phyloP scores from a whole-genome alignment of 1,140 invertebrate species.

The Paraescarpia echinospica region DNA sequence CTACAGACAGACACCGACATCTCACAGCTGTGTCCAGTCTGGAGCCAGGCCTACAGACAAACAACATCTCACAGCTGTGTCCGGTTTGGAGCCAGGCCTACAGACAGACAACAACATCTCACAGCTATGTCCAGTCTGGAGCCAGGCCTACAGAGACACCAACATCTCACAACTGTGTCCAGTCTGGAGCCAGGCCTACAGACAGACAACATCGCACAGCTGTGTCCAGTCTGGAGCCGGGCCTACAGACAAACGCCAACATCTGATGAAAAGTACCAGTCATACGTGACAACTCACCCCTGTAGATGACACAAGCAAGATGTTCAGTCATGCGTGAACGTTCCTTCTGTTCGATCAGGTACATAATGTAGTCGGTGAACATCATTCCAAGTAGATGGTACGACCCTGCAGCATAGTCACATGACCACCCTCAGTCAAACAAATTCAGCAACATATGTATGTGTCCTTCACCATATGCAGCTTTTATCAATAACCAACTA shows the following conservation, averaged over 20 bases:
- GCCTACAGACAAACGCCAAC: neutral
- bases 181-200: neutral
- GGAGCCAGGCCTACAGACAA: neutral
- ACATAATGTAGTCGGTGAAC: neutral
- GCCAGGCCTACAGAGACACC: neutral
- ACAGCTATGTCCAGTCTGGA: too few species aligned
- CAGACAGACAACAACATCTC: neutral
- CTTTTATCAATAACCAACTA: too few species aligned
- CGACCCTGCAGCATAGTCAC: neutral
- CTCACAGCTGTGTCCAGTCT: too few species aligned
- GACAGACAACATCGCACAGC: neutral
- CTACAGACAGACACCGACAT: neutral
- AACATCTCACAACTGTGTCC: neutral
- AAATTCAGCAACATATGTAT: neutral
- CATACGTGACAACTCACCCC: neutral
- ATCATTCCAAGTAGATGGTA: neutral
- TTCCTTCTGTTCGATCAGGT: neutral
- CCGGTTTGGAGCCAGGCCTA: slow-evolving; percentile 2
- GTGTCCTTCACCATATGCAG: too few species aligned
- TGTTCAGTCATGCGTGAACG: neutral
- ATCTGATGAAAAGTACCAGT: neutral
- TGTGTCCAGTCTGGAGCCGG: too few species aligned
- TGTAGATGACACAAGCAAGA: neutral
- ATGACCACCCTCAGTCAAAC: neutral
- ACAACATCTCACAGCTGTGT: slow-evolving; percentile 5